These are phyloP conservation scores for Drosophila lacicola DNA, from an alignment of 2,888 invertebrate genomes.

Conservation along the genomic window DNA sequence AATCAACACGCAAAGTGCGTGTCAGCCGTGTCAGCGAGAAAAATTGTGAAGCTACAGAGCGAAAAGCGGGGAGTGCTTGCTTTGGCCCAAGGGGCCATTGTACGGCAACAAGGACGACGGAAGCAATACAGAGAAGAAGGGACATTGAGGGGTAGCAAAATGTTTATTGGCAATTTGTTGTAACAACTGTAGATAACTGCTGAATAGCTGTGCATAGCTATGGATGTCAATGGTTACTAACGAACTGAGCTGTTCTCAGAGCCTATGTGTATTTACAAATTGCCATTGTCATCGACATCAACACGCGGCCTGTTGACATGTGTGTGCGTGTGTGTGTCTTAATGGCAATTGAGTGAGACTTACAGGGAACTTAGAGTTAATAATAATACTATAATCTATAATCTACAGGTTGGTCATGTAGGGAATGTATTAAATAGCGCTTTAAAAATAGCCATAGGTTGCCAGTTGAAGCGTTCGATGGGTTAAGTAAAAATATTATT, in stretches of 20 bases:
- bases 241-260: conserved; percentile 38
- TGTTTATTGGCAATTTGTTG: conserved; percentile 67
- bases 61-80: conserved; percentile 1
- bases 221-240: conserved; percentile 43
- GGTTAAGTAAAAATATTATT: no score
- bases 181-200: conserved; percentile 39
- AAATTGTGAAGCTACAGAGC: conserved; percentile 1
- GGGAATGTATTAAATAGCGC: background rate
- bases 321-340: conserved; percentile 5
- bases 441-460: background rate
- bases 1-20: conserved; percentile 79
- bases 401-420: background rate
- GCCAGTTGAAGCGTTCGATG: background rate
- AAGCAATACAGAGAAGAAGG: conserved; percentile 2
- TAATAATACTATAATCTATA: conserved; percentile 21
- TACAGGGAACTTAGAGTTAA: conserved; percentile 6
- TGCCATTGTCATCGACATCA: conserved; percentile 27
- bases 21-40: conserved; percentile 50
- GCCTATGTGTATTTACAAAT: conserved; percentile 21
- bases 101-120: conserved; percentile 50
- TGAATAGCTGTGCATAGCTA: conserved; percentile 23
- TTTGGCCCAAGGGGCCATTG: conserved; percentile 42
- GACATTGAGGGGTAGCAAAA: background rate
- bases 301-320: conserved; percentile 5
- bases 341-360: conserved; percentile 29